phyloP scores from a whole-genome alignment of 2,888 invertebrate species.

The Caenorhabditis uteleia region DNA sequence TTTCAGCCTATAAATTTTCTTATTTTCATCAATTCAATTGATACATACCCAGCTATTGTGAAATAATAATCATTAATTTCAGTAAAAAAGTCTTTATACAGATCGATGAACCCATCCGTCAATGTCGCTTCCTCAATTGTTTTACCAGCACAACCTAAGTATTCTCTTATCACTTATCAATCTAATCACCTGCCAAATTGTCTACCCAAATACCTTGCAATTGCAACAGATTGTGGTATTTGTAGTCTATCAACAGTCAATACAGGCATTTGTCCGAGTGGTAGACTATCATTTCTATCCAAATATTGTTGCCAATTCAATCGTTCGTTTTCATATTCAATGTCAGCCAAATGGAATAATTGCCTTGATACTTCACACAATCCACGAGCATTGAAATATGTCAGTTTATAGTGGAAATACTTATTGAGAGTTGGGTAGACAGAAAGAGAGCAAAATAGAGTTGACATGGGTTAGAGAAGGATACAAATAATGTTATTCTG shows the following conservation, averaged over 20 bases:
- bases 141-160: constrained; percentile 31
- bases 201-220: constrained; percentile 38
- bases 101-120: constrained; percentile 32
- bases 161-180: too few relatives aligned
- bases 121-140: constrained; percentile 26
- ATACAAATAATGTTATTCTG: too few relatives aligned
- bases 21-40: background rate
- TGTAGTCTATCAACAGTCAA: constrained; percentile 13
- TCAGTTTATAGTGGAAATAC: constrained; percentile 44
- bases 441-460: too few relatives aligned
- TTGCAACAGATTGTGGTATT: constrained; percentile 33
- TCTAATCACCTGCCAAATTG: constrained; percentile 36
- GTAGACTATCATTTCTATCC: too few relatives aligned
- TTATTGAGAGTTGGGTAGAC: too few relatives aligned
- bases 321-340: constrained; percentile 26
- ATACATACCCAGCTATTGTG: constrained; percentile 16
- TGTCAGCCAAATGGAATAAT: constrained; percentile 29
- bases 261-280: constrained; percentile 35
- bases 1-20: constrained; percentile 1
- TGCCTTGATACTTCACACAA: constrained; percentile 42
- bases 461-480: too few relatives aligned
- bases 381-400: constrained; percentile 41
- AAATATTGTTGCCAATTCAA: constrained; percentile 13
- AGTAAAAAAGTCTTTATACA: constrained; percentile 35
- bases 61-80: constrained; percentile 33